Evolutionary conservation across 2,113 vertebrate genomes (phyloP), one percentile per base, ranked within the genome.

Genomic region (Carassius gibelio): DNA sequence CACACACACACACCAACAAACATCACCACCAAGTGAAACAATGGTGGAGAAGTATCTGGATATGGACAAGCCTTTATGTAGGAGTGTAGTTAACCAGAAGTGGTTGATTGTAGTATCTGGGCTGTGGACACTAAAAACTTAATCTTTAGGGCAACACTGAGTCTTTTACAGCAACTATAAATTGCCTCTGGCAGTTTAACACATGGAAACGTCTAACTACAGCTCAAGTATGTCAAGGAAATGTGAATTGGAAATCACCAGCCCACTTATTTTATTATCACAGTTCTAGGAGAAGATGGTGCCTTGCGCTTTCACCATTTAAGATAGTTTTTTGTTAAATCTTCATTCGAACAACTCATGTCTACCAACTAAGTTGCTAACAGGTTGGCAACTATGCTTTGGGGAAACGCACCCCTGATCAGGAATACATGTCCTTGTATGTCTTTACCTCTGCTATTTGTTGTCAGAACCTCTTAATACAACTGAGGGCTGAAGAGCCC

Each of bases 361-460:
- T 15, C 50, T 15, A 14, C 30, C 30, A 30, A 30, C 30, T 30
- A 30, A 30, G 30, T 30, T 30, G 30, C 30, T 2, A 30, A 30
- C 30, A 30, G 30, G 30, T 30, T 30, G 2, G 30, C 30, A 30
- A 30, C 30, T 26, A 45, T 80, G 13, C n/a, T 45, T 34, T 38
- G 23, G 64, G 66, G 48, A 5, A 19, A 84, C 52, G 30, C 30
- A 30, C 30, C 85, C 38, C 64, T 84, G 30, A 55, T 42, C 26
- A 88, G 55, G 76, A 72, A 83, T 83, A 50, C 88, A 78, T 86
- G 91, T 76, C 86, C 45, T 34, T 68, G 88, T 90, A 30, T 90
- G 91, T 87, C 42, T 57, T 48, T 59, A 75, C 85, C 86, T 82
- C 3, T 9, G 57, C n/a, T 59, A 59, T n/a, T 48, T 57, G 9